Percentiles rank a stretch among this genome's conserved stretches.
Conservation (phyloP, 2,113 vertebrate genomes). For the Odontophorus gujanensis region DNA sequence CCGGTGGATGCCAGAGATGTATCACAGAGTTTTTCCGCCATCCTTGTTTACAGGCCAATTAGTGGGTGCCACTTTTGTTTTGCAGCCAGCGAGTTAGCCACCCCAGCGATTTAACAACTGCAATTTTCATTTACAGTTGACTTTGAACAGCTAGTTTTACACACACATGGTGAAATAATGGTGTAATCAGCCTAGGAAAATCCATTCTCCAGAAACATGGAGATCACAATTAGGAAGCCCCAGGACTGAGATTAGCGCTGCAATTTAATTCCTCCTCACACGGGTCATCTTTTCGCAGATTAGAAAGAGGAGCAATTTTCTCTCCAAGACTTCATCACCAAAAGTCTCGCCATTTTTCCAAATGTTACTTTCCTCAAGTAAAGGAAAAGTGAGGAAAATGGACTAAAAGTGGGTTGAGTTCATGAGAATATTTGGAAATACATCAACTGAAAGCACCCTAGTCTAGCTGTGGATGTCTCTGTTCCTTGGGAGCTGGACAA, state of each 20-base stretch:
- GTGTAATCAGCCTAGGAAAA: slow-evolving; percentile 69
- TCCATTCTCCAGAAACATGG: slow-evolving; percentile 44
- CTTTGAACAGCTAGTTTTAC: slow-evolving; percentile 61
- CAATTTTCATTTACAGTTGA: slow-evolving; percentile 66
- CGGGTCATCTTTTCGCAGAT: background rate
- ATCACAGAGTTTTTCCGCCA: background rate
- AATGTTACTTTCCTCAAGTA: background rate
- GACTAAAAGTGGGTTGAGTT: background rate
- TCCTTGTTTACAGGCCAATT: slow-evolving; percentile 64
- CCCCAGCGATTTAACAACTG: slow-evolving; percentile 47
- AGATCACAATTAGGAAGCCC: slow-evolving; percentile 44
- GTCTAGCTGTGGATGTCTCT: too few species aligned
- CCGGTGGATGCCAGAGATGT: background rate
- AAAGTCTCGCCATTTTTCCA: background rate
- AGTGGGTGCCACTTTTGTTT: slow-evolving; percentile 55
- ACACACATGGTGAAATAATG: slow-evolving; percentile 46
- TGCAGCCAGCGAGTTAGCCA: slow-evolving; percentile 39
- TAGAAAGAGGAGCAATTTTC: background rate
- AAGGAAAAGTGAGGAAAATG: background rate
- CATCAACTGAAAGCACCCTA: background rate
- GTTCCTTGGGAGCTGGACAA: too few species aligned
- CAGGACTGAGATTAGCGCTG: slow-evolving; percentile 14
- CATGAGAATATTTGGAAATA: background rate
- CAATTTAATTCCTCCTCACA: slow-evolving; percentile 17
- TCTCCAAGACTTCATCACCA: background rate